Evolutionary conservation across 2,888 invertebrate species (phyloP), one percentile per base, ranked within the genome.

Genomic region (Coenonympha arcania): DNA sequence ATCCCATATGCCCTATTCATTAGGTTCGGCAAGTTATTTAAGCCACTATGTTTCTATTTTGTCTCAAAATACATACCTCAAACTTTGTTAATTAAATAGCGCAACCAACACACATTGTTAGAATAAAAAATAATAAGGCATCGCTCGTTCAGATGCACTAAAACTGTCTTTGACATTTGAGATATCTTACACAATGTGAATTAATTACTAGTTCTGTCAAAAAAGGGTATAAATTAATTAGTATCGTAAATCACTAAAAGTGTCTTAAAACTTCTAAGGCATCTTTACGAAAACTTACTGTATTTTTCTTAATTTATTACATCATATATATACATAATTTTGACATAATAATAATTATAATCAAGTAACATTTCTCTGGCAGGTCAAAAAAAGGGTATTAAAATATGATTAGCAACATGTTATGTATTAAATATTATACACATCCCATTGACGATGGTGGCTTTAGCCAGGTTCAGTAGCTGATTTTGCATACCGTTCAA

Each of bases 241-340:
- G 66, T 60, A 65, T 65, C 53, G 58, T 63, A 65, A 74, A 71
- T 65, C 64, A 73, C 69, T 70, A 71, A 72, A 56, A 66, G 70
- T 72, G 69, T 78, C 77, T 76, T 79, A 79, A 76, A 80, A 78
- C 69, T 66, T 79, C 80, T 82, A 82, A 81, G 80, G 82, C 81
- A 79, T 76, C 72, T 71, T 80, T 79, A 81, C 78, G 79, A 83
- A 82, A 84, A 82, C 81, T 81, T 83, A 82, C 71, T 79, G 77
- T 81, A 79, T 77, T 79, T 81, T 77, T 81, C 80, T 79, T 80
- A 82, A 80, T 83, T 81, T 81, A 84, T 82, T 82, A 83, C 76
- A 80, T 79, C 79, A 80, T 82, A 83, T 82, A 82, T 83, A 84
- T 84, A 85, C 82, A 85, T 82, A 84, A 83, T 82, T 82, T 84